Base-by-base conservation (phyloP, 2,888 invertebrate species). In the Cephus rjabovi region DNA sequence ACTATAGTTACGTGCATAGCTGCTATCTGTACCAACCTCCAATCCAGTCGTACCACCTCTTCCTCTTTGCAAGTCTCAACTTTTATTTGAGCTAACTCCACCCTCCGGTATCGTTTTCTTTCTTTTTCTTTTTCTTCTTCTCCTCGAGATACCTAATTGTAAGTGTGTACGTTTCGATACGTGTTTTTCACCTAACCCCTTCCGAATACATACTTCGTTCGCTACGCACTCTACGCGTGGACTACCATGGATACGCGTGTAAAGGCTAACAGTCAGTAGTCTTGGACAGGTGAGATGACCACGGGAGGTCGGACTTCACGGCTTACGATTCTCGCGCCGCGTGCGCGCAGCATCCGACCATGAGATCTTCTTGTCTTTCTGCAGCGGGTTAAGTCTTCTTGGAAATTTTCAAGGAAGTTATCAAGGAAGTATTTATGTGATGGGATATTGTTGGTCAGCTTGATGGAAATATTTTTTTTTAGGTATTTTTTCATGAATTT, bases 81-180 rank as follows among this genome's bases (percentile, higher is more conserved):
- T 56, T 56, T 56, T 23, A 23, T 15, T 23, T 56, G 23, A 56
- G 23, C 56, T 56, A 56, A 56, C 56, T 56, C 56, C 23, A 56
- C 56, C 56, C 56, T 56, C 56, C 0, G 9, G 23, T 31, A 12
- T 15, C 4, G 2, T 11, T 70, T 70, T 34, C 9, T 34, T 6
- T 71, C 30, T 15, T 31, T 79, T 79, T 78, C 71, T 56, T 76
- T 77, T 74, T 78, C 74, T 75, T 75, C 75, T 78, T 56, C 75
- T 77, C 80, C 79, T 80, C 75, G 77, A 76, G 68, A 69, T 76
- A 80, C 75, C 23, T 56, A 23, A 56, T 56, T 56, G 56, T 23
- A 23, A 6, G 56, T 56, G 56, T 56, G 56, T 23, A 56, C 23
- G 56, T 56, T 56, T 56, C 56, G 56, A 56, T 56, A 23, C 56